Base-by-base conservation (phyloP, 2,888 invertebrate species). In the Flexamia atlantica region DNA sequence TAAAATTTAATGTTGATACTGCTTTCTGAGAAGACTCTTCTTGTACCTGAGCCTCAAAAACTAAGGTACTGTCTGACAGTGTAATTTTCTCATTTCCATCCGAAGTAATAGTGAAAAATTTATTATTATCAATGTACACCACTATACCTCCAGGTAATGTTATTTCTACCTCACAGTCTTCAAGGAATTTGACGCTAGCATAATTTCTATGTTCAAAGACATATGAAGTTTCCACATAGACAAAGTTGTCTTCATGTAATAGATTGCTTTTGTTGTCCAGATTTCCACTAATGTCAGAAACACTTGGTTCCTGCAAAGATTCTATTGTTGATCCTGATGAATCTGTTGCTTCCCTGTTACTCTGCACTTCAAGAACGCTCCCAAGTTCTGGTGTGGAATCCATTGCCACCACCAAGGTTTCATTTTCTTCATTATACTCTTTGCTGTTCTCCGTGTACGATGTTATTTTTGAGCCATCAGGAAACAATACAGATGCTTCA, bases 391-490 rank as follows among this genome's bases (percentile, higher is more conserved):
- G 60, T 23, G 25, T 60, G 1, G 60, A 10, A 53, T 17, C 12
- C 60, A 14, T n/a, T 68, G 30, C 23, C 32, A 14, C 68, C 10
- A 28, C 4, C 30, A 70, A 7, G 9, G 40, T 20, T 36, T 17
- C 70, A 20, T 4, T 40, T 23, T 36, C 36, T 20, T 40, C 10
- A 70, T 68, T 12, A 9, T 40, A 14, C 20, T 70, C 70, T 28
- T 40, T 70, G 42, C 10, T 7, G 30, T 76, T 50, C 2, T 76
- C 46, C 0, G 4, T n/a, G 25, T 46, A 46, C 14, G 76, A 50
- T 76, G 46, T 76, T 76, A 76, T 76, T 42, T 50, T 76, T 25
- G 76, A 40, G 4, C 76, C 76, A 76, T 76, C 46, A 28, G 76
- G 76, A 28, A 76, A 76, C 12, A 23, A 28, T 2, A 76, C 28